Evolutionary conservation across 2,888 invertebrate genomes (phyloP).

Genomic region (Lydus trimaculatus): DNA sequence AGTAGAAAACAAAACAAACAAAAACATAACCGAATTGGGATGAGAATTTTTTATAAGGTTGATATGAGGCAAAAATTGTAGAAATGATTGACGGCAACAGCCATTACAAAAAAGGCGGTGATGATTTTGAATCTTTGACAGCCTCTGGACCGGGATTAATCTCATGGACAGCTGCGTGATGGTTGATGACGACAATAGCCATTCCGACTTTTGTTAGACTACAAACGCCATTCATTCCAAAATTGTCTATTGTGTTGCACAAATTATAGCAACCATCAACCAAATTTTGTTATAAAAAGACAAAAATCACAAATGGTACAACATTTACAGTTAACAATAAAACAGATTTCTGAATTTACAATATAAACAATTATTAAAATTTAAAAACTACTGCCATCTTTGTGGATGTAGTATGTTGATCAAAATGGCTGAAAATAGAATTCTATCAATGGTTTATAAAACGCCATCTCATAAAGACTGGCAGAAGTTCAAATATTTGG

Average conservation of each 20-base stretch:
- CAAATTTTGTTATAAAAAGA: too few species aligned
- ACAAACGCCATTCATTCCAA: not conserved
- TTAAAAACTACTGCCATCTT: not conserved
- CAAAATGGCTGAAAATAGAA: not conserved
- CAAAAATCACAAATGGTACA: too few species aligned
- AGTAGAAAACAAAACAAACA: too few species aligned
- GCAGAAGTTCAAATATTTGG: not conserved
- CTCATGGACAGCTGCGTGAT: conserved; percentile 54
- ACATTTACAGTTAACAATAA: too few species aligned
- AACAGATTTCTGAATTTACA: not conserved
- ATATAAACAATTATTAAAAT: not conserved
- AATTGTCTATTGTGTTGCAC: too few species aligned
- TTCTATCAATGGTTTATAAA: not conserved
- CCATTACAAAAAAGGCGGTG: conserved; percentile 52
- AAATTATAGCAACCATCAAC: too few species aligned
- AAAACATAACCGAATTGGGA: not conserved
- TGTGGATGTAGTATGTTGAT: not conserved
- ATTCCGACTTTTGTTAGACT: conserved; percentile 10
- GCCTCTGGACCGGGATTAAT: conserved; percentile 40
- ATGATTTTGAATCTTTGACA: conserved; percentile 44
- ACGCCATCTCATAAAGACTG: not conserved
- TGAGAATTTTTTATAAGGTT: not conserved
- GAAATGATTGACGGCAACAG: conserved; percentile 28
- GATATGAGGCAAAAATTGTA: not conserved
- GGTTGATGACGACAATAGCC: conserved; percentile 48